Percentiles rank a stretch among this genome's conserved stretches.
These are phyloP conservation scores for Willowsia nigromaculata DNA, from an alignment of 2,888 invertebrate genomes.

Conservation along the genomic window DNA sequence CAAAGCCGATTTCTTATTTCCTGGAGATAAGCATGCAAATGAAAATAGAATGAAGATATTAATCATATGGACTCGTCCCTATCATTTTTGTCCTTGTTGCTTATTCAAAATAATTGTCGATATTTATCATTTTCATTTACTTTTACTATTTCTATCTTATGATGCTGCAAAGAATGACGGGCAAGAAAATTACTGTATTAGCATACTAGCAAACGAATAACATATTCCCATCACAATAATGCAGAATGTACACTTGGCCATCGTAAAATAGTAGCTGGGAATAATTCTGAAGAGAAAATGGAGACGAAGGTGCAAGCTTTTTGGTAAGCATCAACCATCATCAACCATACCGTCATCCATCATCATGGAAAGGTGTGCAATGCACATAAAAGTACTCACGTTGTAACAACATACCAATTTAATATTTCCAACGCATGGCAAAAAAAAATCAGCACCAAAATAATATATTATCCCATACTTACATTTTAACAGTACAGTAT, in stretches of 20 bases:
- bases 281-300: too few species aligned
- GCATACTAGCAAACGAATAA: neutral
- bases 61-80: too few species aligned
- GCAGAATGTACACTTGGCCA: too few species aligned
- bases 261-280: too few species aligned
- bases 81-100: neutral
- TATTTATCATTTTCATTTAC: neutral
- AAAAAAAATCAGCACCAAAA: conserved; percentile 17
- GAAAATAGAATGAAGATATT: too few species aligned
- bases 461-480: neutral
- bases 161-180: too few species aligned
- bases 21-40: neutral
- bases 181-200: too few species aligned
- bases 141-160: neutral
- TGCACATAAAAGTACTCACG: neutral
- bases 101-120: neutral
- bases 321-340: neutral
- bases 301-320: too few species aligned
- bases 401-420: conserved; percentile 29
- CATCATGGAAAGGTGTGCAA: conserved; percentile 27
- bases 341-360: neutral
- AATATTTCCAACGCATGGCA: conserved; percentile 25
- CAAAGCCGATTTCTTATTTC: neutral
- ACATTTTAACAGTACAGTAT: neutral
- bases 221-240: too few species aligned